A percentile compares a stretch with the other conserved stretches of the same genome.
Evolutionary conservation across 2,797 vertebrate genomes (phyloP).

Genomic region (Aplochiton taeniatus): DNA sequence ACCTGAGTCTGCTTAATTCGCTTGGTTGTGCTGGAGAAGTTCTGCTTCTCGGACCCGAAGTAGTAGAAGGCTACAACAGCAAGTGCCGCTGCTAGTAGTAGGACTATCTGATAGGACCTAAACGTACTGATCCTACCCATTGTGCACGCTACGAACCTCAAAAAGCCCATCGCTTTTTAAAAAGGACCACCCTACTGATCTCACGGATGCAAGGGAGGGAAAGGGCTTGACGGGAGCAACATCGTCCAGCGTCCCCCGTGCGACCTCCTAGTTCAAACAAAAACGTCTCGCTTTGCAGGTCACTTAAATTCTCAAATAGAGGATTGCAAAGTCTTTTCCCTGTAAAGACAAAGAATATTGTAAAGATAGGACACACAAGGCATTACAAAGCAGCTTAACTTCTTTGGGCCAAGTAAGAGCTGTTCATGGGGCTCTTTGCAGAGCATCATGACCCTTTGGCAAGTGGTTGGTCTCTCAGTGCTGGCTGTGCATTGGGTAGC

Average conservation of each 20-base stretch:
- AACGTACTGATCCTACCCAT: constrained; percentile 81
- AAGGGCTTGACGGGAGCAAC: constrained; percentile 21
- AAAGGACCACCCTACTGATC: constrained; percentile 4
- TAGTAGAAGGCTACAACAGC: constrained; percentile 93
- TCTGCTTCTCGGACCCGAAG: constrained; percentile 86
- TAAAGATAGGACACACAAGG: not conserved
- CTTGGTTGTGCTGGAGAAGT: constrained; percentile 91
- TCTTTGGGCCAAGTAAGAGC: too few species aligned
- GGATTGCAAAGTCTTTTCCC: constrained; percentile 21
- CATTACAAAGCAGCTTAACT: too few species aligned
- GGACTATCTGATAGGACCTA: constrained; percentile 83
- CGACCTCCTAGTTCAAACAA: not conserved
- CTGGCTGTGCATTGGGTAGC: too few species aligned
- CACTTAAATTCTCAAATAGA: not conserved
- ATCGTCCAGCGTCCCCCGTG: constrained; percentile 21
- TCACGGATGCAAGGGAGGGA: constrained; percentile 48
- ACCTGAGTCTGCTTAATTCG: constrained; percentile 83
- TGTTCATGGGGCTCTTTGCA: too few species aligned
- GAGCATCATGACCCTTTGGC: too few species aligned
- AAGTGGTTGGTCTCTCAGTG: too few species aligned
- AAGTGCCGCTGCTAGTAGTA: constrained; percentile 81
- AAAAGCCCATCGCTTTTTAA: constrained; percentile 66
- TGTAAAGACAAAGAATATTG: constrained; percentile 39
- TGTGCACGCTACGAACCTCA: constrained; percentile 61
- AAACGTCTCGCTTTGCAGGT: not conserved